Percentiles rank a stretch among this genome's conserved stretches.
Conservation (phyloP, 2,113 vertebrate genomes). For the Neolamprologus modestus region DNA sequence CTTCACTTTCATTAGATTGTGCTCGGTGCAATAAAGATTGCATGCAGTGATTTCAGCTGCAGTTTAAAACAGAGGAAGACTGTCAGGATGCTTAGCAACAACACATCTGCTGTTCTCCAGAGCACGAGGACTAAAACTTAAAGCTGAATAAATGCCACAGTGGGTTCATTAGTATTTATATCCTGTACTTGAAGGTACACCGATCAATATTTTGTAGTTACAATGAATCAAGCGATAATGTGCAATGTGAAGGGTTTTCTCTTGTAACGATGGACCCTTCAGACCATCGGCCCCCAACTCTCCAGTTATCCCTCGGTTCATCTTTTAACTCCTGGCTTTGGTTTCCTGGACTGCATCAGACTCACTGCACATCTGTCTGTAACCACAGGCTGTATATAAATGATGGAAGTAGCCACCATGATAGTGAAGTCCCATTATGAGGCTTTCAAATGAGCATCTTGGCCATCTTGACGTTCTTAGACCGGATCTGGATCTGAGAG, state of each 20-base stretch:
- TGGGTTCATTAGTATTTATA: neutral
- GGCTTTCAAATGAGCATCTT: neutral
- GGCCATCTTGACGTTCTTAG: neutral
- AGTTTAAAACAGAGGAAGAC: constrained; percentile 5
- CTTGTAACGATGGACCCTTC: neutral
- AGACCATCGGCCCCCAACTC: neutral
- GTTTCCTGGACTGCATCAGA: neutral
- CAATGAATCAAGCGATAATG: neutral
- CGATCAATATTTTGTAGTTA: neutral
- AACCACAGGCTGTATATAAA: neutral
- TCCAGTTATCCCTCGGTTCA: neutral
- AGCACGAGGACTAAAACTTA: neutral
- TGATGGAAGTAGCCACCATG: neutral
- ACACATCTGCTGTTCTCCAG: neutral
- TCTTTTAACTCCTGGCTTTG: neutral
- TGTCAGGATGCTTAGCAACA: constrained; percentile 16
- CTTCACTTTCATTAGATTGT: neutral
- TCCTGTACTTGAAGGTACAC: neutral
- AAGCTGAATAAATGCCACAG: neutral
- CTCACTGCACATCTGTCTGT: neutral
- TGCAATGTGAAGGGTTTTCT: neutral
- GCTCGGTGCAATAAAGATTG: neutral
- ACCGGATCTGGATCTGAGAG: neutral
- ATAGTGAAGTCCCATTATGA: neutral
- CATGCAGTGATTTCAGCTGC: neutral